Evolutionary conservation across 2,888 invertebrate genomes (phyloP).

Genomic region (Quadroppia sp.): DNA sequence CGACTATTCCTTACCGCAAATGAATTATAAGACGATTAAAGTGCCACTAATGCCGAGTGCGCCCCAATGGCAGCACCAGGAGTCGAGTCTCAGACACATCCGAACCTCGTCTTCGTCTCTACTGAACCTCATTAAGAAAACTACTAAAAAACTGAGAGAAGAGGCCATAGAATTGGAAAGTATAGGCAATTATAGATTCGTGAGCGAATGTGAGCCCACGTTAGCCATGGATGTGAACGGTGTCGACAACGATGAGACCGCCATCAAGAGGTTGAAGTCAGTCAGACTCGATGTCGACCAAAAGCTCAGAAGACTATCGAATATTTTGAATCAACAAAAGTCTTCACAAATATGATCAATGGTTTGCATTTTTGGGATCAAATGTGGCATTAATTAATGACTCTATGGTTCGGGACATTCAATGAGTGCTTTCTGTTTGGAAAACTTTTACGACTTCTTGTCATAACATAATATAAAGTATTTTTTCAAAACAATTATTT

Average conservation of each 20-base stretch:
- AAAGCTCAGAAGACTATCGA: conserved; percentile 34
- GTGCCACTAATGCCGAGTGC: conserved; percentile 11
- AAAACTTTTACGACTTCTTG: no score
- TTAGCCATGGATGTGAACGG: neutral
- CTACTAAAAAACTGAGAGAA: conserved; percentile 27
- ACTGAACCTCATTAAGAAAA: conserved; percentile 36
- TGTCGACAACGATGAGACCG: conserved; percentile 20
- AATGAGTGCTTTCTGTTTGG: no score
- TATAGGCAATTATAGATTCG: conserved; percentile 34
- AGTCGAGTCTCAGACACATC: conserved; percentile 11
- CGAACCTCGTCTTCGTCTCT: conserved; percentile 31
- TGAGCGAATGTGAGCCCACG: neutral
- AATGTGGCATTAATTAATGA: no score
- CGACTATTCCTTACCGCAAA: conserved; percentile 11
- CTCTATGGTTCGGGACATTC: no score
- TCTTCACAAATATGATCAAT: conserved; percentile 34
- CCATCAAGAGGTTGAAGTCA: conserved; percentile 36
- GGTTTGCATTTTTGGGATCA: no score
- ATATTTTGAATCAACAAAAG: conserved; percentile 42
- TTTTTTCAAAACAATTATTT: no score
- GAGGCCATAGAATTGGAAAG: conserved; percentile 37
- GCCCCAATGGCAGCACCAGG: neutral
- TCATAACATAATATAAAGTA: no score
- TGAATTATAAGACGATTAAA: conserved; percentile 11
- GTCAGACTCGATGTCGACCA: conserved; percentile 41